Evolutionary conservation across 2,113 vertebrate species (phyloP).

Genomic region (Rhegmatorhina hoffmannsi): DNA sequence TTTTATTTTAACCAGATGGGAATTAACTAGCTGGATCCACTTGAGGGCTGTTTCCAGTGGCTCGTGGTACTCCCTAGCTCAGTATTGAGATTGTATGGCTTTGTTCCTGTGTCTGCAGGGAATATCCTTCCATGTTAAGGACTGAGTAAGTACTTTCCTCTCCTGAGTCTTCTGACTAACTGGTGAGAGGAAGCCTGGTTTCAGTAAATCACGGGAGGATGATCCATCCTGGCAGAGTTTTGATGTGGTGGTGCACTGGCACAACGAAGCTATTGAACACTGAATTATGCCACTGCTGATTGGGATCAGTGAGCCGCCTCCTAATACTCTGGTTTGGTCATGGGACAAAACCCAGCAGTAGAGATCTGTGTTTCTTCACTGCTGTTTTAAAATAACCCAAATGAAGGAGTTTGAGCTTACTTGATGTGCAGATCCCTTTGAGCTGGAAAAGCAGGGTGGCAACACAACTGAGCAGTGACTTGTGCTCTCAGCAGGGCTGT

Average conservation of each 20-base stretch:
- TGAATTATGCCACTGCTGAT: not conserved
- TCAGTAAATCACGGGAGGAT: not conserved
- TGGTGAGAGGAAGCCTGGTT: constrained; percentile 28
- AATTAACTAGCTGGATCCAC: not conserved
- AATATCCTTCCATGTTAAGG: not conserved
- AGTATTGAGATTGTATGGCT: not conserved
- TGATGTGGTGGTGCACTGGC: not conserved
- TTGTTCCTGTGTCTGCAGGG: not conserved
- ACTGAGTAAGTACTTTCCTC: not conserved
- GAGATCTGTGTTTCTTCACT: not conserved
- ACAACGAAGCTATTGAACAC: not conserved
- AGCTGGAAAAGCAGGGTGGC: not conserved
- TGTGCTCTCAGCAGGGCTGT: not conserved
- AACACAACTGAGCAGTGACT: not conserved
- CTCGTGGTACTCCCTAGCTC: not conserved
- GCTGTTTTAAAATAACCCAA: not conserved
- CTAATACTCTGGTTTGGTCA: not conserved
- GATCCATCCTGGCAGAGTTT: not conserved
- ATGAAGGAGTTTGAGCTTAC: not conserved
- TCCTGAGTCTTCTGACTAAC: not conserved
- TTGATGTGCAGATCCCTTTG: not conserved
- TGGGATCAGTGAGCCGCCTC: not conserved
- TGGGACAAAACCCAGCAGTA: not conserved
- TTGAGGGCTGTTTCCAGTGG: not conserved
- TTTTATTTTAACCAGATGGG: not conserved